These are phyloP conservation scores for Patella depressa DNA, from an alignment of 2,888 invertebrate genomes.

Conservation along the genomic window DNA sequence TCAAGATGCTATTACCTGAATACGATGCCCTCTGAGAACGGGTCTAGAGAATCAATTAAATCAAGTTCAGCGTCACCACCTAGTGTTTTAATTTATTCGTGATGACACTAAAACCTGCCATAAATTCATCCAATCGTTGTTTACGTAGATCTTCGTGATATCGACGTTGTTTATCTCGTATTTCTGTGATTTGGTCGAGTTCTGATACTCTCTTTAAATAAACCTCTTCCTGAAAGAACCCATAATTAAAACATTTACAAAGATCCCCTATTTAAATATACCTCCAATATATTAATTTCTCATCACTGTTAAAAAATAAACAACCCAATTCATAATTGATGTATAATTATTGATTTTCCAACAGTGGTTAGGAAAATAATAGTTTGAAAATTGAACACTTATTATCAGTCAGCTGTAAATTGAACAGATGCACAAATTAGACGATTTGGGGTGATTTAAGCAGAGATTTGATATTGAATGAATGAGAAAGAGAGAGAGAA, in stretches of 20 bases:
- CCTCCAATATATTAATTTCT: too few relatives aligned
- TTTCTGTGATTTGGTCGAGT: conserved; percentile 83
- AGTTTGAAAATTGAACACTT: too few relatives aligned
- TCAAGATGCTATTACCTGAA: conserved; percentile 78
- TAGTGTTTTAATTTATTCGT: conserved; percentile 91
- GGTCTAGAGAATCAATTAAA: conserved; percentile 92
- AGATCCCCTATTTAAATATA: too few relatives aligned
- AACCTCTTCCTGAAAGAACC: conserved; percentile 78
- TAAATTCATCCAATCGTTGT: conserved; percentile 84
- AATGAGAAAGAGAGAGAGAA: too few relatives aligned
- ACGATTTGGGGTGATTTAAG: too few relatives aligned
- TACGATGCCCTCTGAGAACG: conserved; percentile 95
- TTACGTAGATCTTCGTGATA: conserved; percentile 76
- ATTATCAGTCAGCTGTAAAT: too few relatives aligned
- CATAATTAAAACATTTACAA: background rate
- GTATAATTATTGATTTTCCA: too few relatives aligned
- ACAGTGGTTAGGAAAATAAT: too few relatives aligned
- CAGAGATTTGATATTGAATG: too few relatives aligned
- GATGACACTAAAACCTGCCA: conserved; percentile 87
- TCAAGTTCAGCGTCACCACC: conserved; percentile 98
- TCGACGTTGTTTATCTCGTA: conserved; percentile 84
- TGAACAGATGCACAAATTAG: too few relatives aligned
- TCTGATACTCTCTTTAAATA: conserved; percentile 84
- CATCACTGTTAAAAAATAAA: too few relatives aligned
- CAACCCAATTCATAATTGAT: too few relatives aligned